These are phyloP conservation scores for Poecile montanus DNA, from an alignment of 2,797 vertebrate genomes.

Conservation along the genomic window DNA sequence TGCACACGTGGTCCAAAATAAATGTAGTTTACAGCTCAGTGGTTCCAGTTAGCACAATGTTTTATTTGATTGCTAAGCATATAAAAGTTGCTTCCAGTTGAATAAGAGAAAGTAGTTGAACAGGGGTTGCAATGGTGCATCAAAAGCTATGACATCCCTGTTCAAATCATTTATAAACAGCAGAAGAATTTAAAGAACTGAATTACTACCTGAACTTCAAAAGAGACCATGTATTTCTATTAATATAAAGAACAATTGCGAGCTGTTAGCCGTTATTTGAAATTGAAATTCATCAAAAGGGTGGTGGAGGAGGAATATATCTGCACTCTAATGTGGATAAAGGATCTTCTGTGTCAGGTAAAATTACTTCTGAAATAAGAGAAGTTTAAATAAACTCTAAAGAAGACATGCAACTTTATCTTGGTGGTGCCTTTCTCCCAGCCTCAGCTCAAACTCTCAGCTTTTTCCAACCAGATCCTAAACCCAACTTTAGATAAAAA, in stretches of 20 bases:
- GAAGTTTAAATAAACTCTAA: constrained; percentile 52
- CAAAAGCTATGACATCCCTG: constrained; percentile 52
- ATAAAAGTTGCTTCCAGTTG: constrained; percentile 12
- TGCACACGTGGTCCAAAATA: neutral
- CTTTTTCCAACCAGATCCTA: neutral
- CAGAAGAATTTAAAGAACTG: constrained; percentile 54
- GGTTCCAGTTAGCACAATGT: neutral
- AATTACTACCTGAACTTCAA: constrained; percentile 62
- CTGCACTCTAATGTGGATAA: constrained; percentile 66
- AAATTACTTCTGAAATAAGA: constrained; percentile 49
- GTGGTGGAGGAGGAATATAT: constrained; percentile 72
- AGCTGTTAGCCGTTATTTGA: constrained; percentile 64
- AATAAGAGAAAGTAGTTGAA: constrained; percentile 4
- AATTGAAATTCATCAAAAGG: constrained; percentile 69
- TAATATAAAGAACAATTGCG: constrained; percentile 68
- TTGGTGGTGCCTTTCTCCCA: neutral
- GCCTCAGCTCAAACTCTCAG: neutral
- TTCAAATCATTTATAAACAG: constrained; percentile 63
- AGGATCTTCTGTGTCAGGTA: constrained; percentile 23
- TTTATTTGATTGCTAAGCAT: neutral
- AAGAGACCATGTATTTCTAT: constrained; percentile 58
- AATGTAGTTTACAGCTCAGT: neutral
- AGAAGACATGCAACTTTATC: constrained; percentile 15
- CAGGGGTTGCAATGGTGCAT: neutral
- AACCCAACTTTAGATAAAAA: neutral